These are phyloP conservation scores for Tinamus major DNA, from an alignment of 2,797 vertebrate species.

Conservation along the genomic window DNA sequence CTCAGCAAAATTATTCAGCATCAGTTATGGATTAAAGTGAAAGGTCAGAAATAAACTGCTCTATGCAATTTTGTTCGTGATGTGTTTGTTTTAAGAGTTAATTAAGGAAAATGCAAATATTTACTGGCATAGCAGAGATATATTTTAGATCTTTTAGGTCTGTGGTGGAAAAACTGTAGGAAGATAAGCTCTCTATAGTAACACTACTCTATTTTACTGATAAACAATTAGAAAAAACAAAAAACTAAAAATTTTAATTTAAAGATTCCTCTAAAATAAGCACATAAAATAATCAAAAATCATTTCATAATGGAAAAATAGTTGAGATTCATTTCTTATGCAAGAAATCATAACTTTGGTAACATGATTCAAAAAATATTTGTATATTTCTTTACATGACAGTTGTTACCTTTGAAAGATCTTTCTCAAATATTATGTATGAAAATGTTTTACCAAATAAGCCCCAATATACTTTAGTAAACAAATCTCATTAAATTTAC, in stretches of 20 bases:
- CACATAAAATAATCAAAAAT: not conserved
- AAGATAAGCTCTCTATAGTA: not conserved
- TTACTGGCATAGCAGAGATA: not conserved
- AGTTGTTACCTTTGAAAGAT: conserved; percentile 28
- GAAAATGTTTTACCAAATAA: conserved; percentile 5
- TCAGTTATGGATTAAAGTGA: not conserved
- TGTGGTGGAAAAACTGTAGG: not conserved
- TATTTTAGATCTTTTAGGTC: not conserved
- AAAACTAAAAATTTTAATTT: not conserved
- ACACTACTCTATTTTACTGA: not conserved
- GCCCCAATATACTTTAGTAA: conserved; percentile 24
- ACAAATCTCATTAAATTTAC: conserved; percentile 24
- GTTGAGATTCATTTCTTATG: not conserved
- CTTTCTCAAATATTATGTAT: conserved; percentile 37
- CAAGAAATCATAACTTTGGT: conserved; percentile 14
- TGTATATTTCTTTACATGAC: not conserved
- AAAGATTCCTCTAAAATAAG: not conserved
- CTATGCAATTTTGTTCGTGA: not conserved
- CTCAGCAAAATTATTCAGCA: not conserved
- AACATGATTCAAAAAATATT: not conserved
- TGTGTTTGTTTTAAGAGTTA: not conserved
- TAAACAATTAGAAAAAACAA: not conserved
- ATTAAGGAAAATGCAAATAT: not conserved
- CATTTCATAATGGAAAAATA: not conserved
- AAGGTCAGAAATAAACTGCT: not conserved